Base-by-base conservation (phyloP, 53 echinoderm and acorn worm species). In the Mesocentrotus franciscanus region DNA sequence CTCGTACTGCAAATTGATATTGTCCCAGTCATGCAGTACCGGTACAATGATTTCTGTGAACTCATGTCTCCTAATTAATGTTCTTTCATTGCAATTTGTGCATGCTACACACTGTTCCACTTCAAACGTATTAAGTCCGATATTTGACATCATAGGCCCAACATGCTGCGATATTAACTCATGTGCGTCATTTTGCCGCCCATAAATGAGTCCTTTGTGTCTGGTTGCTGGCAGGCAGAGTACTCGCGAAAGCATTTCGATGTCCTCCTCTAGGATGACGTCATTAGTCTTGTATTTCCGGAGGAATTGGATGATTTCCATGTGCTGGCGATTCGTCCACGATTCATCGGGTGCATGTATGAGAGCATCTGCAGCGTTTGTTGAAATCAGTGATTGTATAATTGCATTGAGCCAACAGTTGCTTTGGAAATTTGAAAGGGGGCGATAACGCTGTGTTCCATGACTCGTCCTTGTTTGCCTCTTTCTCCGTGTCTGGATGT, bases 151-250 rank as follows among this genome's bases (percentile, higher is more conserved):
- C 92, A 92, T 92, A 27, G 62, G 60, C 66, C 92, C 32, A 30
- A 92, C 4, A 72, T 92, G 20, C 4, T 10, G 68, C 24, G 92
- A 12, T 34, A 92, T 92, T 9, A 92, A 72, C 17, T 92, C 64
- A 92, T 92, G 92, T 5, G 92, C 75, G n/a, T 92, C 92, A 92
- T 92, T 92, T 72, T 92, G 92, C 32, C 27, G 92, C 33, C 92
- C 92, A 92, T 92, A 72, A 7, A 64, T 7, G 17, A 92, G 36
- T 35, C 62, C 49, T 16, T 39, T 72, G 29, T 32, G 74, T 24
- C 66, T 33, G 66, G 61, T 10, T 20, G 91, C 8, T 9, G 92
- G 71, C 64, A 92, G 62, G 39, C 39, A 39, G 39, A 39, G 24
- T 26, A 72, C 71, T 18, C 71, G 32, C 1, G 71, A 22, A 7